Conservation (phyloP, 2,113 vertebrate genomes). For the Alethe castanea region DNA sequence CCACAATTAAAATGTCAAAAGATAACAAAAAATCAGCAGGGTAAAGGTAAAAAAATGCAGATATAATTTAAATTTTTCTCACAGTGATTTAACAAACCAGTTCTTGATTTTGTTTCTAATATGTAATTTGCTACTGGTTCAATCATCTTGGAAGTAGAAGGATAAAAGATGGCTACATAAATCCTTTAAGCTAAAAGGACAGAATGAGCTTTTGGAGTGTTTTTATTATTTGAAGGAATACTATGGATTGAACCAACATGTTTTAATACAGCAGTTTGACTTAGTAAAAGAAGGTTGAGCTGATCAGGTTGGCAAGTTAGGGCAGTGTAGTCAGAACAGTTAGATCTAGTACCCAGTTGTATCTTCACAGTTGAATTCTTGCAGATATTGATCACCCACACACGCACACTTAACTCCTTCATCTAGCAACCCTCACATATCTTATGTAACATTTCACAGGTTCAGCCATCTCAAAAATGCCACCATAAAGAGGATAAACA, state of each 20-base stretch:
- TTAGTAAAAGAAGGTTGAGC: not conserved
- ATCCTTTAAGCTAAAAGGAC: not conserved
- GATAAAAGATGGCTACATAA: not conserved
- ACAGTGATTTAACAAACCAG: not conserved
- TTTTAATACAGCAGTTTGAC: not conserved
- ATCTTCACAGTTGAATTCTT: not conserved
- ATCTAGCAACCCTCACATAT: not conserved
- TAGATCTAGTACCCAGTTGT: not conserved
- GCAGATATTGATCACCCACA: not conserved
- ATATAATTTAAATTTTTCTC: not conserved
- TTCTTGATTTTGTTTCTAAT: not conserved
- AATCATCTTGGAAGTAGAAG: not conserved
- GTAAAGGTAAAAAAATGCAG: not conserved
- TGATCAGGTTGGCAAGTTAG: rapidly evolving
- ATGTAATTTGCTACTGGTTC: not conserved
- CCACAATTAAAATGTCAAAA: not conserved
- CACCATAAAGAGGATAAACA: not conserved
- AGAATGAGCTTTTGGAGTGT: not conserved
- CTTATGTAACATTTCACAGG: not conserved
- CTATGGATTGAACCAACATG: not conserved
- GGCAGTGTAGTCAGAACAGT: not conserved
- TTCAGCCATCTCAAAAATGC: not conserved
- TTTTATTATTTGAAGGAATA: not conserved
- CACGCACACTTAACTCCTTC: not conserved
- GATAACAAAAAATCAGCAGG: not conserved